These are phyloP conservation scores for Argyrosomus japonicus DNA, from an alignment of 2,113 vertebrate species.

Conservation along the genomic window DNA sequence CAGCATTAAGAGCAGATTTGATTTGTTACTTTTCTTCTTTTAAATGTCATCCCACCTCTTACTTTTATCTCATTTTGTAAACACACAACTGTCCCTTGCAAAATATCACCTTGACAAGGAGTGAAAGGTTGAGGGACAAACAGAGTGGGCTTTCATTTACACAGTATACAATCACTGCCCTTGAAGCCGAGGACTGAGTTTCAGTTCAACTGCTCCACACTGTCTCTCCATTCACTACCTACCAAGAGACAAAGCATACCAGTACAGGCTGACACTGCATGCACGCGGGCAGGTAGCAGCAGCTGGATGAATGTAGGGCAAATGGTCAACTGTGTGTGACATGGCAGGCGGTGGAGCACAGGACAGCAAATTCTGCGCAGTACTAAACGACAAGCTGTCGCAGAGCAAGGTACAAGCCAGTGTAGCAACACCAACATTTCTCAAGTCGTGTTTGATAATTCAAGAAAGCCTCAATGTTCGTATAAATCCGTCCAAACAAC, in stretches of 20 bases:
- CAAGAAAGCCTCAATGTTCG: neutral
- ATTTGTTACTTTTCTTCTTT: neutral
- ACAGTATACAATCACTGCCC: constrained; percentile 59
- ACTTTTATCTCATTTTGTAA: constrained; percentile 19
- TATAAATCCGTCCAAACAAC: neutral
- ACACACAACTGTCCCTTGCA: constrained; percentile 9
- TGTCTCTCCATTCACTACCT: constrained; percentile 44
- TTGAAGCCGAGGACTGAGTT: constrained; percentile 64
- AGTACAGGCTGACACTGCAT: constrained; percentile 31
- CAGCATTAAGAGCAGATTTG: neutral
- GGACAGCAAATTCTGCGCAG: constrained; percentile 61
- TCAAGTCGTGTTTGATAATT: constrained; percentile 22
- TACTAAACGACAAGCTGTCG: constrained; percentile 47
- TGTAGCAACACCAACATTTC: constrained; percentile 40
- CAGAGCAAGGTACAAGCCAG: constrained; percentile 35
- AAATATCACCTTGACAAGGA: constrained; percentile 45
- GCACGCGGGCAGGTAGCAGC: constrained; percentile 35
- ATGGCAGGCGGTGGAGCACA: constrained; percentile 62
- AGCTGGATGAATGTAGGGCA: constrained; percentile 62
- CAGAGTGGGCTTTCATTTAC: constrained; percentile 27
- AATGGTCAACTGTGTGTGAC: constrained; percentile 68
- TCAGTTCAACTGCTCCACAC: constrained; percentile 18
- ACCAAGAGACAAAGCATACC: constrained; percentile 55
- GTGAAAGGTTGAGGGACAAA: constrained; percentile 30
- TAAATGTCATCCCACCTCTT: neutral